These are phyloP conservation scores for Rhinella marina DNA, from an alignment of 2,797 vertebrate genomes.

Conservation along the genomic window DNA sequence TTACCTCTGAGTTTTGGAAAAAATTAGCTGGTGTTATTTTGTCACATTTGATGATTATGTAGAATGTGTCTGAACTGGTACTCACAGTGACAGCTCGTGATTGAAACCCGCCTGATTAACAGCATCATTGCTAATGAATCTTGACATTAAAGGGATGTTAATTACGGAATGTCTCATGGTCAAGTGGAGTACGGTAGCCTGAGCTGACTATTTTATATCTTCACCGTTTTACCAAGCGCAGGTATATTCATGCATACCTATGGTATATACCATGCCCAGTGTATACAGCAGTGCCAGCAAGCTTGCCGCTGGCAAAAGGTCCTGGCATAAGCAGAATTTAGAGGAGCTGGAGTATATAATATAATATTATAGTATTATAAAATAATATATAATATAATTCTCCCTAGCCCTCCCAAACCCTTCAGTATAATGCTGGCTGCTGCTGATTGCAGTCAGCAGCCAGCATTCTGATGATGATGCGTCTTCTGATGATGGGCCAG, in stretches of 20 bases:
- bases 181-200: not conserved
- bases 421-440: not conserved
- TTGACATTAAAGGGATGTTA: constrained; percentile 22
- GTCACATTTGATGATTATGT: constrained; percentile 16
- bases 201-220: not conserved
- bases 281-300: not conserved
- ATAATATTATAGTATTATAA: not conserved
- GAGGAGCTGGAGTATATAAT: not conserved
- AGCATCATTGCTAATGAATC: constrained; percentile 19
- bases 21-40: not conserved
- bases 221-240: not conserved
- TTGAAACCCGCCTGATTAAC: not conserved
- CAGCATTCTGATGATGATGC: not conserved
- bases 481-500: not conserved
- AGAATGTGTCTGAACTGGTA: not conserved
- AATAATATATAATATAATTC: too few relatives aligned
- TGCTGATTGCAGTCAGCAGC: not conserved
- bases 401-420: too few relatives aligned
- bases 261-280: not conserved
- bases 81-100: not conserved
- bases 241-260: not conserved
- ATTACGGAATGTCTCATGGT: constrained; percentile 11
- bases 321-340: not conserved
- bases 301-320: not conserved
- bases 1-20: not conserved